A percentile compares a stretch with the other conserved stretches of the same genome.
These are phyloP conservation scores for Macaca nemestrina DNA, from an alignment of 2,113 vertebrate species.

Conservation along the genomic window DNA sequence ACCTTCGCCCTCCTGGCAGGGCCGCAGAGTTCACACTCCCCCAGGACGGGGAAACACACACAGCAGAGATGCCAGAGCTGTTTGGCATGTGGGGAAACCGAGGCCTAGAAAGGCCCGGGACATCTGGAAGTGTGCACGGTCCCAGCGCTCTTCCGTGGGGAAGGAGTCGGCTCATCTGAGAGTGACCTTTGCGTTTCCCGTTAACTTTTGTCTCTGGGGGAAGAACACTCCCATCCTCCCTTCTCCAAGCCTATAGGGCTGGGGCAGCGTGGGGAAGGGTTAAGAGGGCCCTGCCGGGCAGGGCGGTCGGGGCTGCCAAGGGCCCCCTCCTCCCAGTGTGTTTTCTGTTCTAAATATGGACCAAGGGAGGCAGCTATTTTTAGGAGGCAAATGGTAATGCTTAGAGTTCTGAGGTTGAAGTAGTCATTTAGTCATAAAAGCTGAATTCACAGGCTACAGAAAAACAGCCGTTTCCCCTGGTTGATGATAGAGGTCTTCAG, in stretches of 20 bases:
- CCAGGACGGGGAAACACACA: rapidly evolving
- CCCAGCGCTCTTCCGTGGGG: not conserved
- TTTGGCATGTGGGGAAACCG: not conserved
- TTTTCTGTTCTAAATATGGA: conserved; percentile 77
- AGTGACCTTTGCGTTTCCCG: not conserved
- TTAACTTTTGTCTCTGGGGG: not conserved
- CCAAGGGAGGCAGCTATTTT: conserved; percentile 79
- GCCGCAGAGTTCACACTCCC: rapidly evolving
- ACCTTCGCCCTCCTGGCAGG: too few species aligned
- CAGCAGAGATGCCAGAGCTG: not conserved
- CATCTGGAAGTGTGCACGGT: not conserved
- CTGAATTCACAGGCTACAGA: conserved; percentile 76
- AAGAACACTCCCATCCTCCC: not conserved
- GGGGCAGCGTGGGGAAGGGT: not conserved
- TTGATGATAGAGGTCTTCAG: conserved; percentile 83
- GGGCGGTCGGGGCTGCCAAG: not conserved
- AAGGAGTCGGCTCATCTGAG: not conserved
- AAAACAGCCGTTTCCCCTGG: conserved; percentile 82
- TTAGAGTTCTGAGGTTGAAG: conserved; percentile 81
- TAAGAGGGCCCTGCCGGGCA: not conserved
- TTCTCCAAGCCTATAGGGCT: not conserved
- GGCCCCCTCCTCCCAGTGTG: not conserved
- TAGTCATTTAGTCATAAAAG: conserved; percentile 83
- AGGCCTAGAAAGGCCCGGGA: not conserved
- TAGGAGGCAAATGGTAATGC: conserved; percentile 84